These are phyloP conservation scores for Numenius phaeopus DNA, from an alignment of 2,797 vertebrate species.

Conservation along the genomic window DNA sequence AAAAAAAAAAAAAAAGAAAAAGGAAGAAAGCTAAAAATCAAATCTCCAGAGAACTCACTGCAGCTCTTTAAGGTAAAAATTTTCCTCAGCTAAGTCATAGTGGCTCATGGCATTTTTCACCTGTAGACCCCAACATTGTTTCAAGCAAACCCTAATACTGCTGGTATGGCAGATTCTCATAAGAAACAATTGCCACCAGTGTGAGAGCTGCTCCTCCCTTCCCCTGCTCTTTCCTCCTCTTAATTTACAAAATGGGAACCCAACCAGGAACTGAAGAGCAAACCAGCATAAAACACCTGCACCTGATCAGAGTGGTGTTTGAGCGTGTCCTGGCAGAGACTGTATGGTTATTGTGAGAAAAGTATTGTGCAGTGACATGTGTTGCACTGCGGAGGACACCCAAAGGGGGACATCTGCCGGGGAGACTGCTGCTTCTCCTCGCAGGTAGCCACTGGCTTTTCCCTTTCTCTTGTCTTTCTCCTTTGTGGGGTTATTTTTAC, in stretches of 20 bases:
- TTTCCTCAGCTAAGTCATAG: background rate
- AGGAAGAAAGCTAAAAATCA: background rate
- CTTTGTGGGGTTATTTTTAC: background rate
- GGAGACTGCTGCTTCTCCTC: background rate
- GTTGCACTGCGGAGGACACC: background rate
- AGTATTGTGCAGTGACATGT: fast-evolving
- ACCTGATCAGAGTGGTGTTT: background rate
- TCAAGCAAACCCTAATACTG: background rate
- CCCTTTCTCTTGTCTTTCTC: background rate
- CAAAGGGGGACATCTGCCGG: background rate
- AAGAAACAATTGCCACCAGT: fast-evolving
- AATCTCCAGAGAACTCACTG: background rate
- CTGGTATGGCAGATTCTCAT: fast-evolving
- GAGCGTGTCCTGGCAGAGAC: background rate
- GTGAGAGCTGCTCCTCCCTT: background rate
- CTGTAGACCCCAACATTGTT: background rate
- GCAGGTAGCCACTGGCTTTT: background rate
- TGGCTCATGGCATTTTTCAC: background rate
- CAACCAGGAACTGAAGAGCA: background rate
- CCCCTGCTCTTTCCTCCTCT: background rate
- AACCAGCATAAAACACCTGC: background rate
- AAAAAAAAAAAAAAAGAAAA: background rate
- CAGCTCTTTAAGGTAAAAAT: background rate
- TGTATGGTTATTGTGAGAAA: background rate
- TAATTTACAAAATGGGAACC: background rate